phyloP scores from a whole-genome alignment of 1,140 invertebrate species.

The Pseudomyrmex dendroicus region DNA sequence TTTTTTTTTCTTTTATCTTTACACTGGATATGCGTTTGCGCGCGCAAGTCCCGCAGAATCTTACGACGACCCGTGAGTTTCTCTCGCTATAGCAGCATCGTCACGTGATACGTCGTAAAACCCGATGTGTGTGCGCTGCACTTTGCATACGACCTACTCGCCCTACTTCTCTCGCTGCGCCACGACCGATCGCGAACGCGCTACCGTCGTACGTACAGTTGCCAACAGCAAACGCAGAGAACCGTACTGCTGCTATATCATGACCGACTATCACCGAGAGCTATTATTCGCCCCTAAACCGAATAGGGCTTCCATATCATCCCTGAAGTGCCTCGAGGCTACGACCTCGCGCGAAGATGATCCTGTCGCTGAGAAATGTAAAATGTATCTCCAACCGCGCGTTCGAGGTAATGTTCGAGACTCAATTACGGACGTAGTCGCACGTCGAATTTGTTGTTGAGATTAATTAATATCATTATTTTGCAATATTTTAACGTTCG shows the following conservation, averaged over 20 bases:
- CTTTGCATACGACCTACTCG: constrained; percentile 58
- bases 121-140: constrained; percentile 31
- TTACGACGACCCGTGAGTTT: constrained; percentile 46
- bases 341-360: too few species aligned
- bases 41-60: constrained; percentile 64
- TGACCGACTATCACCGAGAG: not conserved
- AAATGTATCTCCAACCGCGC: too few species aligned
- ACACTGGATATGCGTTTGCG: constrained; percentile 27
- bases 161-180: constrained; percentile 41
- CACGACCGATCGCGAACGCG: constrained; percentile 33
- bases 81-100: constrained; percentile 39
- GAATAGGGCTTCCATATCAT: constrained; percentile 8
- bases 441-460: too few species aligned
- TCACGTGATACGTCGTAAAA: constrained; percentile 62
- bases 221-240: not conserved
- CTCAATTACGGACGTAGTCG: too few species aligned
- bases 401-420: too few species aligned
- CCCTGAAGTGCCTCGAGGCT: not conserved
- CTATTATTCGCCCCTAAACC: constrained; percentile 20
- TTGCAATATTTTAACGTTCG: not conserved
- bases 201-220: not conserved
- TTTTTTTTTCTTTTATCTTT: not conserved
- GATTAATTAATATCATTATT: not conserved
- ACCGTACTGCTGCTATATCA: not conserved
- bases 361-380: not conserved